These are phyloP conservation scores for Drosophila kepulauana DNA, from an alignment of 1,140 invertebrate species.

Conservation along the genomic window DNA sequence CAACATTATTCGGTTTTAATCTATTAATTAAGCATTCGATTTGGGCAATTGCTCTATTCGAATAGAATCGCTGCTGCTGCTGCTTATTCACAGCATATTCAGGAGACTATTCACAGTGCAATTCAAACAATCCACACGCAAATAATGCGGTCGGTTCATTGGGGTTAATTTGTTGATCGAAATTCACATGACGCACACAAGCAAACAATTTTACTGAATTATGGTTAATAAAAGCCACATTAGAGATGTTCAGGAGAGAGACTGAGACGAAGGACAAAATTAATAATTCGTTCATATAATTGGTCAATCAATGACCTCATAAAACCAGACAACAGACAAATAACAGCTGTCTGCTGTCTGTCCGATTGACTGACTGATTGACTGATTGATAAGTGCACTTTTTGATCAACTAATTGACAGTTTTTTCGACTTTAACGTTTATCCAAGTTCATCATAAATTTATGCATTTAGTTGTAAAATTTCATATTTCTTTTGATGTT, in stretches of 20 bases:
- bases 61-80: background rate
- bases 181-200: slow-evolving; percentile 32
- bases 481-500: background rate
- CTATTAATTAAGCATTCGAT: slow-evolving; percentile 78
- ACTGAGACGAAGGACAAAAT: background rate
- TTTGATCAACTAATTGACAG: too few relatives aligned
- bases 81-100: slow-evolving; percentile 9
- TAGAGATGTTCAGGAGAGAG: background rate
- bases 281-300: slow-evolving; percentile 15
- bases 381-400: too few relatives aligned
- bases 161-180: slow-evolving; percentile 76
- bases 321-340: background rate
- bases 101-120: slow-evolving; percentile 6
- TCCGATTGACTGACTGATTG: too few relatives aligned
- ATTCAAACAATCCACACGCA: slow-evolving; percentile 60
- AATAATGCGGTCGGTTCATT: slow-evolving; percentile 68
- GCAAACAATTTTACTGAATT: slow-evolving; percentile 24
- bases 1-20: slow-evolving; percentile 75
- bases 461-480: background rate
- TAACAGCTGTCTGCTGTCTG: too few relatives aligned
- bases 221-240: slow-evolving; percentile 28
- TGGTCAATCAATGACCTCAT: slow-evolving; percentile 15
- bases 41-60: slow-evolving; percentile 36
- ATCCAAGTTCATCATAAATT: background rate
- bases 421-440: too few relatives aligned